phyloP scores from a whole-genome alignment of 2,888 invertebrate genomes.

The Aporophyla nigra region DNA sequence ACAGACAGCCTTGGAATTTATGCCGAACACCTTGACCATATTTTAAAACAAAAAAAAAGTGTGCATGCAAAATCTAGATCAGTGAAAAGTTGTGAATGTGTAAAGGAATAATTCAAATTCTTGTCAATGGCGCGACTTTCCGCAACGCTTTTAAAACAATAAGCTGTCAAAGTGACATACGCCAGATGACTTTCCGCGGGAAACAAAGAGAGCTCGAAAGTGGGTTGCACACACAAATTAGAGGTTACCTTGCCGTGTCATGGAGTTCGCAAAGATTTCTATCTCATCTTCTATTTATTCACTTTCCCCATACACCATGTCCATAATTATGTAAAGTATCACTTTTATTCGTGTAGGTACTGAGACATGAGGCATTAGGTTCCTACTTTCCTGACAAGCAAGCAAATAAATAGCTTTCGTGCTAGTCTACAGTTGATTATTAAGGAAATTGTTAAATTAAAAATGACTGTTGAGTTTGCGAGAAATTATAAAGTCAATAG shows the following conservation, averaged over 20 bases:
- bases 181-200: conserved; percentile 76
- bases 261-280: conserved; percentile 67
- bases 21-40: conserved; percentile 64
- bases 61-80: conserved; percentile 60
- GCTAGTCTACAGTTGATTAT: background rate
- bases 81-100: conserved; percentile 68
- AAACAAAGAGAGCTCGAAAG: conserved; percentile 81
- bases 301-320: conserved; percentile 55
- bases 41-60: conserved; percentile 47
- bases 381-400: conserved; percentile 25
- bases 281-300: conserved; percentile 57
- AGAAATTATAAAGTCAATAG: background rate
- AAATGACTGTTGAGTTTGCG: conserved; percentile 1
- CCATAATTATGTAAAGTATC: conserved; percentile 53
- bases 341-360: conserved; percentile 29
- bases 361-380: conserved; percentile 10
- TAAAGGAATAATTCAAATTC: conserved; percentile 57
- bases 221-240: conserved; percentile 78
- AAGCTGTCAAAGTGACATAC: conserved; percentile 77
- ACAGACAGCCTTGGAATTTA: conserved; percentile 42
- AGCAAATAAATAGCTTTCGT: conserved; percentile 29
- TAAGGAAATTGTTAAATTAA: conserved; percentile 21
- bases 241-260: conserved; percentile 72
- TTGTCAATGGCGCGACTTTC: conserved; percentile 57
- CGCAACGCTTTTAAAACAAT: conserved; percentile 71